Evolutionary conservation across 2,113 vertebrate genomes (phyloP), one percentile per base, ranked within the genome.

Genomic region (Plestiodon gilberti): DNA sequence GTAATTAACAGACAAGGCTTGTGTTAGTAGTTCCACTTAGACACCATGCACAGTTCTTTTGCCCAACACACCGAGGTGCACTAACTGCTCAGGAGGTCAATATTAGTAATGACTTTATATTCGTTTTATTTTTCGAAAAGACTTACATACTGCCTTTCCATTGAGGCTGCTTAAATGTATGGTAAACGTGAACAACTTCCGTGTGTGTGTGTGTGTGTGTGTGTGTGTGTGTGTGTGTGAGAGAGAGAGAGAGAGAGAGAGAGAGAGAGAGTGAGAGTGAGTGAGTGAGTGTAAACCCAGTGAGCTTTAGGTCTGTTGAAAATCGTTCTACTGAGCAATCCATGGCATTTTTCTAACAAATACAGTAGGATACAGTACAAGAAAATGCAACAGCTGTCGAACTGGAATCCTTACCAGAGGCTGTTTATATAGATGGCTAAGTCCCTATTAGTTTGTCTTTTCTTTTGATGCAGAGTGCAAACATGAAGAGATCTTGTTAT

Each of bases 381-480:
- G 25, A 67, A 71, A 86, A 79, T 22, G 18, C 35, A 61, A 79
- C 76, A 79, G 52, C 84, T 86, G 84, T 71, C 77, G 43, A 65
- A 43, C 13, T 61, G 65, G 76, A 71, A 79, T 78, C 15, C 40
- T 67, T 22, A 38, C 48, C 33, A 52, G 48, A 64, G 81, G 79
- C 38, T 75, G 43, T 78, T 80, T 43, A 77, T 0, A 0, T 18
- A 76, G 83, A 85, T 40, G 81, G 28, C 65, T 33, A 61, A 79
- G 52, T 28, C 55, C 52, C 23, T 38, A 0, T 40, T 0, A 2
- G 6, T 65, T 9, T 55, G 30, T n/a, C 61, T 83, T 69, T 43
- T 84, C 48, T 84, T 86, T 85, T 87, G 22, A 22, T 77, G 70
- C 75, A 87, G 28, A 62, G 25, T 70, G n/a, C 64, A 52, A 64